Evolutionary conservation across 2,888 invertebrate species (phyloP).

Genomic region (Leuctra nigra): DNA sequence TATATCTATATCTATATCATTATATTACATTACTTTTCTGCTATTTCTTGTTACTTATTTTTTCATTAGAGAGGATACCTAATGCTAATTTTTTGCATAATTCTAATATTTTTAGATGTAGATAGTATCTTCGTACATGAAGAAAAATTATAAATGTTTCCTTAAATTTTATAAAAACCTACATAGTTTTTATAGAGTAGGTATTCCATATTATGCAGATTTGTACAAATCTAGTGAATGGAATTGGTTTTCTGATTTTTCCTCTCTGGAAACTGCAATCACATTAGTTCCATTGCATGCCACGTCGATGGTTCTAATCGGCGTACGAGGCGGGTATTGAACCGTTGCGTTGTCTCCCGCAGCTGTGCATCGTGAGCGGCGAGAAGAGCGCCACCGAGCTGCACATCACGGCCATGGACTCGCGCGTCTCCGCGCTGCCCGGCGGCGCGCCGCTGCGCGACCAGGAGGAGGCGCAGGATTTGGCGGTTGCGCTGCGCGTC

Average conservation of each 20-base stretch:
- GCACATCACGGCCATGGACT: constrained; percentile 37
- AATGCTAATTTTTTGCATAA: too few relatives aligned
- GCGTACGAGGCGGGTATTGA: not conserved
- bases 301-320: not conserved
- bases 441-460: constrained; percentile 45
- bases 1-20: too few relatives aligned
- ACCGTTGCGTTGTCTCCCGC: constrained; percentile 3
- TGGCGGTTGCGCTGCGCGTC: constrained; percentile 67
- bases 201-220: too few relatives aligned
- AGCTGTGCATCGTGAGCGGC: constrained; percentile 50
- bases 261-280: not conserved
- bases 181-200: too few relatives aligned
- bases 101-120: too few relatives aligned
- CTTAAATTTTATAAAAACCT: too few relatives aligned
- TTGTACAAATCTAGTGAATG: too few relatives aligned
- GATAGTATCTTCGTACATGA: too few relatives aligned
- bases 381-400: constrained; percentile 51
- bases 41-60: too few relatives aligned
- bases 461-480: constrained; percentile 49
- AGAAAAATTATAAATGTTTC: too few relatives aligned
- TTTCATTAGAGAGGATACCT: too few relatives aligned
- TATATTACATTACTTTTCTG: too few relatives aligned
- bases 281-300: not conserved
- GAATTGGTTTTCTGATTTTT: not conserved
- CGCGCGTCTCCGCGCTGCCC: constrained; percentile 28